Evolutionary conservation across 2,113 vertebrate species (phyloP).

Genomic region (Malurus elegans): DNA sequence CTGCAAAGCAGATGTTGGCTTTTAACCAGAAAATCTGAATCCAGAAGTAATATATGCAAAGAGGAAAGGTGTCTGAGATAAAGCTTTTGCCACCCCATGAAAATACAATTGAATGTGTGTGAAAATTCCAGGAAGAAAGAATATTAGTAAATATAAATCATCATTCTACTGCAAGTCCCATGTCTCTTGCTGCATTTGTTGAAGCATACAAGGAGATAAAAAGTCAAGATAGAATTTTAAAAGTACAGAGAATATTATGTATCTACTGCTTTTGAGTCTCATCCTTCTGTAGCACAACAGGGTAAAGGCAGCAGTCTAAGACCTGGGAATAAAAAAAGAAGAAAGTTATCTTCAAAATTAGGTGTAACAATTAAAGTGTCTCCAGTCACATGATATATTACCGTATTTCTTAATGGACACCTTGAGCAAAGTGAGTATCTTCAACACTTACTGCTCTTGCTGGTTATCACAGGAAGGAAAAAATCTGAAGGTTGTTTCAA

Average conservation of each 20-base stretch:
- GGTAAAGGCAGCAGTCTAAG: background rate
- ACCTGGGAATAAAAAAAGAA: background rate
- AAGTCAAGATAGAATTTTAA: background rate
- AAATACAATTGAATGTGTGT: background rate
- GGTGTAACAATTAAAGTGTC: background rate
- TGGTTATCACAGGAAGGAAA: background rate
- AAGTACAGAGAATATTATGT: background rate
- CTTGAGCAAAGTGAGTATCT: background rate
- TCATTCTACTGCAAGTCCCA: background rate
- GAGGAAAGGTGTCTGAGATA: background rate
- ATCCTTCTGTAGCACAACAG: background rate
- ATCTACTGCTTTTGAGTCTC: background rate
- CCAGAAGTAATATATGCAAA: conserved; percentile 4
- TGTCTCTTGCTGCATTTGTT: background rate
- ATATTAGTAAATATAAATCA: background rate
- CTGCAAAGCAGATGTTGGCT: conserved; percentile 42
- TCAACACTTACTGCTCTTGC: background rate
- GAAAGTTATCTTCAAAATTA: background rate
- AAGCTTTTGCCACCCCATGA: background rate
- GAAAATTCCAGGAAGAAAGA: background rate
- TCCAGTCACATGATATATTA: background rate
- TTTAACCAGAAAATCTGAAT: conserved; percentile 28
- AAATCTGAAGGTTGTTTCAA: background rate
- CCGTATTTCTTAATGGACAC: background rate
- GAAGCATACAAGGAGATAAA: background rate